Evolutionary conservation across 2,113 vertebrate species (phyloP).

Genomic region (Calonectris borealis): DNA sequence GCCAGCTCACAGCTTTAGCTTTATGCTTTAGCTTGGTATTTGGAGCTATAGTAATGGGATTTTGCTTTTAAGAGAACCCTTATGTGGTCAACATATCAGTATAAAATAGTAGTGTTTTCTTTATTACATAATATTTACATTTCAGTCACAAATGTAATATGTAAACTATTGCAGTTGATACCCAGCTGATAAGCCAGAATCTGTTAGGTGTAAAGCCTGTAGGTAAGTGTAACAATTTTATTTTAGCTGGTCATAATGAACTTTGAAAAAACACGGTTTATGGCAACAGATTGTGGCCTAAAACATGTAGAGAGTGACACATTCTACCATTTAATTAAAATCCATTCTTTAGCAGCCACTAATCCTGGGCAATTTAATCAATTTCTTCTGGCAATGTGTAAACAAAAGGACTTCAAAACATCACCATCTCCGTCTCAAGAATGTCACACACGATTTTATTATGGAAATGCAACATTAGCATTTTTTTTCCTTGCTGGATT

Average conservation of each 20-base stretch:
- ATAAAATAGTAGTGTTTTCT: background rate
- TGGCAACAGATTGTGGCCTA: background rate
- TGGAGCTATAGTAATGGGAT: constrained; percentile 58
- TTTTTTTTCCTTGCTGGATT: background rate
- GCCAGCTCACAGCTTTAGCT: constrained; percentile 53
- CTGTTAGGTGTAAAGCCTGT: background rate
- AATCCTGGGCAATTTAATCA: constrained; percentile 26
- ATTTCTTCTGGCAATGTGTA: constrained; percentile 19
- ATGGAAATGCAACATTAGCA: constrained; percentile 1
- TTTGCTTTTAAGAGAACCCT: constrained; percentile 59
- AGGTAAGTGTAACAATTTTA: background rate
- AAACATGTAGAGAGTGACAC: background rate
- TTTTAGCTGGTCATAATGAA: background rate
- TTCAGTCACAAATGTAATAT: constrained; percentile 7
- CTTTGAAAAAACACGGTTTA: background rate
- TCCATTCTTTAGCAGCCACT: constrained; percentile 2
- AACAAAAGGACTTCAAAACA: constrained; percentile 24
- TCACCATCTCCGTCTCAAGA: background rate
- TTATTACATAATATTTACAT: constrained; percentile 39
- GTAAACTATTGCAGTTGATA: background rate
- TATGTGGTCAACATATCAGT: background rate
- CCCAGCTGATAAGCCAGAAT: constrained; percentile 16
- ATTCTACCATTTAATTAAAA: constrained; percentile 53
- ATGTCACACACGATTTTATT: constrained; percentile 3
- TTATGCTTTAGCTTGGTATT: constrained; percentile 61